Base-by-base conservation (phyloP, 1,140 invertebrate species). In the Microvelia longipes region DNA sequence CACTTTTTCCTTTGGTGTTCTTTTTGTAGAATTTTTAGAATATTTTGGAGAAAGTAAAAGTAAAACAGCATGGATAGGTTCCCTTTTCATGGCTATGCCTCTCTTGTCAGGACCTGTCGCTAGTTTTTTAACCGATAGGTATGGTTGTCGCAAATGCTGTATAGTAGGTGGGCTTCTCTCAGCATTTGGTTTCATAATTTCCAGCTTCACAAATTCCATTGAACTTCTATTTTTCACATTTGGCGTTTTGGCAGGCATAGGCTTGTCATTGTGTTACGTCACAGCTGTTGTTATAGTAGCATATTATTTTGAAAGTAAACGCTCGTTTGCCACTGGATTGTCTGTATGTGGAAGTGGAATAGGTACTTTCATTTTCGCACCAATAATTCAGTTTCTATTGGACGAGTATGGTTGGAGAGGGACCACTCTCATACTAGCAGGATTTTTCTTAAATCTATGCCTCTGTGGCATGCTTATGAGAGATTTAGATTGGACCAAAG, bases 231-330 rank as follows among this genome's bases (percentile, higher is more conserved):
- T 91, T 75, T 79, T 95, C 64, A 93, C 91, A 0, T 93, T 94
- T 75, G 91, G 92, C 1, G 84, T 94, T 1, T 82, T 95, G 71
- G 87, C 92, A 1, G 93, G 92, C 0, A 90, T 93, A 73, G 93
- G 92, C 11, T 81, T 96, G 71, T 91, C 92, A 66, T 80, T 94
- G 27, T 93, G 92, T 75, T 93, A 91, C 77, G 92, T 96, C 1
- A 89, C 93, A 0, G 90, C 91, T 0, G 90, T 93, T 1, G 94
- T 98, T 0, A 93, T 94, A 73, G 94, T 98, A 1, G 93, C 94
- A 1, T 96, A 95, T 77, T 98, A 97, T 78, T 98, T 98, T 78
- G 94, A 98, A 74, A 91, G 91, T 74, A 89, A 86, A 75, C 81
- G 94, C 67, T 95, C 93, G 0, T 85, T 98, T 63, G 95, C 95